These are phyloP conservation scores for Sebastiscus albofasciatus DNA, from an alignment of 2,797 vertebrate species.

Conservation along the genomic window DNA sequence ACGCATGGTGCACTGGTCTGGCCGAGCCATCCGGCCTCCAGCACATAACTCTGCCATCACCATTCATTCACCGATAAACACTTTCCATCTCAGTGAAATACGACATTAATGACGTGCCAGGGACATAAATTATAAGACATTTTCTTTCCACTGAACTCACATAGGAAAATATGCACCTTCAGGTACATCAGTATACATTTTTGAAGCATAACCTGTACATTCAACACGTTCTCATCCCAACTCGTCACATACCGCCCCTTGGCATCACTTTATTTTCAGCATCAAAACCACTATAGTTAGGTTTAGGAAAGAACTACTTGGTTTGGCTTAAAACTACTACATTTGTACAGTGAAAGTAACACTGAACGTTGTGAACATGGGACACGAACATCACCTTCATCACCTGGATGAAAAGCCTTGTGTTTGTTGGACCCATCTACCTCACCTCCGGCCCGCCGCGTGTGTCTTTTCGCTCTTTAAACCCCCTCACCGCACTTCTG, in stretches of 20 bases:
- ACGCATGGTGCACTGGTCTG: background rate
- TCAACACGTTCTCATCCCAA: background rate
- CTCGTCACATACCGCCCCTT: too few species aligned
- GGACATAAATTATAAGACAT: background rate
- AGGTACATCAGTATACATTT: background rate
- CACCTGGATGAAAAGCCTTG: too few species aligned
- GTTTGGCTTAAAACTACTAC: background rate
- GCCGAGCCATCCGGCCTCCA: background rate
- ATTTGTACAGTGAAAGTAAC: too few species aligned
- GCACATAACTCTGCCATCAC: conserved; percentile 8
- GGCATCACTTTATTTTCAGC: too few species aligned
- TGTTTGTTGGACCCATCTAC: too few species aligned
- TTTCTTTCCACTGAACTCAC: background rate
- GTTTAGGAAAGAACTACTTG: fast-evolving
- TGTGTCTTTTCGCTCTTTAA: too few species aligned
- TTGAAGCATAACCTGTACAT: too few species aligned
- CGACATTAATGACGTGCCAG: background rate
- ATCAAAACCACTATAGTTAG: background rate
- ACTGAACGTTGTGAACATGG: too few species aligned
- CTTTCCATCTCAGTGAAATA: background rate
- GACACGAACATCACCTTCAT: too few species aligned
- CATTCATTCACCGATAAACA: conserved; percentile 15
- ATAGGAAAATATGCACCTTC: background rate
- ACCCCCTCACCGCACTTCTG: too few species aligned
- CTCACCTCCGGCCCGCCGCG: too few species aligned